Evolutionary conservation across 2,888 invertebrate genomes (phyloP), one percentile per base, ranked within the genome.

Genomic region (Agrochola macilenta): DNA sequence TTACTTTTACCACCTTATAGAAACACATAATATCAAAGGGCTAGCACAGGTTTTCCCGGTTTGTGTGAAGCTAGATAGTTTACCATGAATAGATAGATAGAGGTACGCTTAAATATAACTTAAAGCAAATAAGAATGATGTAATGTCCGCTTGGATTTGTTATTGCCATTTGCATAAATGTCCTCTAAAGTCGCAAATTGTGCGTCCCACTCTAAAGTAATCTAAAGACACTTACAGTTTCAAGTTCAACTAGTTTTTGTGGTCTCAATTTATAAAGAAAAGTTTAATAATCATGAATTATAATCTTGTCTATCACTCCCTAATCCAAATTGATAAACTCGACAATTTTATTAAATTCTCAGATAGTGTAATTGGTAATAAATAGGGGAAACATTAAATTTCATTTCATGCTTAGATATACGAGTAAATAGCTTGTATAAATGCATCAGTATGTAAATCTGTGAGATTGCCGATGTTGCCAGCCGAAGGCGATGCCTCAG

Each of bases 381-480:
- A 68, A 76, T 39, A 60, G 30, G 35, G 4, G 35, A 65, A 74
- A 63, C 11, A 64, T 64, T 74, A 71, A 76, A 80, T 76, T 71
- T 58, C 52, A 69, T n/a, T n/a, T n/a, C n/a, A n/a, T n/a, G 9
- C 35, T 66, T 49, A 75, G 58, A 73, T 78, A 66, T 70, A 75
- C 23, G 35, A 84, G 69, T 46, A 68, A 74, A 77, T 60, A 71
- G 52, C 68, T 84, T 72, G 65, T 82, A 58, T 64, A 79, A 81
- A 84, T 84, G 81, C 83, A 87, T 88, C 81, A 81, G 78, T 82
- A 87, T 89, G 87, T 83, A 79, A 87, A 89, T 83, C 69, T 74
- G 64, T 49, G 54, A 83, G 80, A 82, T 85, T 78, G 73, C 78
- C 49, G 65, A 61, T 70, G 69, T 43, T 71, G 57, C 71, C 77